Percentiles rank a stretch among this genome's conserved stretches.
phyloP scores from a whole-genome alignment of 2,113 vertebrate genomes.

The Embiotoca jacksoni region DNA sequence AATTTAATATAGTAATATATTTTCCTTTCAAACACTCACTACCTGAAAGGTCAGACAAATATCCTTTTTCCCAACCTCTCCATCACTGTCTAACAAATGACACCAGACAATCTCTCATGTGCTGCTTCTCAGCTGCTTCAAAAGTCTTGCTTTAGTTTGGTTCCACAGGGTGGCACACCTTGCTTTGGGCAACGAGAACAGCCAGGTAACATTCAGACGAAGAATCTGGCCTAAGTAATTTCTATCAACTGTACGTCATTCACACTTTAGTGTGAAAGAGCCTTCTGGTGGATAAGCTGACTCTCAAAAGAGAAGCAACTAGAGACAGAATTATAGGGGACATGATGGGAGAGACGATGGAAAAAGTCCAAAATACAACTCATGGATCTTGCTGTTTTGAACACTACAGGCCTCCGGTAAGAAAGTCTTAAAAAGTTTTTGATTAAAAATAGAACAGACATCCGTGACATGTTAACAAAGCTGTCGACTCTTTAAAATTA shows the following conservation, averaged over 20 bases:
- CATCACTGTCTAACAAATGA: slow-evolving; percentile 6
- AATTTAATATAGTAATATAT: neutral
- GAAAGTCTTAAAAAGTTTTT: slow-evolving; percentile 52
- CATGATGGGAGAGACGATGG: slow-evolving; percentile 82
- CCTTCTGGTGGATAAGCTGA: slow-evolving; percentile 35
- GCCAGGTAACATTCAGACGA: slow-evolving; percentile 68
- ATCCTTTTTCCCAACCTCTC: neutral
- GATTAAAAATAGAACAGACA: slow-evolving; percentile 40
- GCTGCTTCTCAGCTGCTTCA: neutral
- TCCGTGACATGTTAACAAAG: slow-evolving; percentile 29
- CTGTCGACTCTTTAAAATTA: slow-evolving; percentile 1
- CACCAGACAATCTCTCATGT: neutral
- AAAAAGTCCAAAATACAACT: slow-evolving; percentile 85
- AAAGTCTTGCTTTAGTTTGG: slow-evolving; percentile 3
- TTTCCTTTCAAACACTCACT: neutral
- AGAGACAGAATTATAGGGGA: slow-evolving; percentile 18
- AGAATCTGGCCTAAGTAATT: slow-evolving; percentile 72
- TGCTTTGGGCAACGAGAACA: slow-evolving; percentile 30
- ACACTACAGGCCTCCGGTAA: slow-evolving; percentile 86
- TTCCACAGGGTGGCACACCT: slow-evolving; percentile 49
- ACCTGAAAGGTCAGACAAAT: slow-evolving; percentile 12
- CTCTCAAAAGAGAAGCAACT: slow-evolving; percentile 39
- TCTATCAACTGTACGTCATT: slow-evolving; percentile 73
- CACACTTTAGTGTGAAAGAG: slow-evolving; percentile 54
- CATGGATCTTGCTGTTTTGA: slow-evolving; percentile 85